phyloP scores from a whole-genome alignment of 2,888 invertebrate genomes.

The Apotomis capreana region DNA sequence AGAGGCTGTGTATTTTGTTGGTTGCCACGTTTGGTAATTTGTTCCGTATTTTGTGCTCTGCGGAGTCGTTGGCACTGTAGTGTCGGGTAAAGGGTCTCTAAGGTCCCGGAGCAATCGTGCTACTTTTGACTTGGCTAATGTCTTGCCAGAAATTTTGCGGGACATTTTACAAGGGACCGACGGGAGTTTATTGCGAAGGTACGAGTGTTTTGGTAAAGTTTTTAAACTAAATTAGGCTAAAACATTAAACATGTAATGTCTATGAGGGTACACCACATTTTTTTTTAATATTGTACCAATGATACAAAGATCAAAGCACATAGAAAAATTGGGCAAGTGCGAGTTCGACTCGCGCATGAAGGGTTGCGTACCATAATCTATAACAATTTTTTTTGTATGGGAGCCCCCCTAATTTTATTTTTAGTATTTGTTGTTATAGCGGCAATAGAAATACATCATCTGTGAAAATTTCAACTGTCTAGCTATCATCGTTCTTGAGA shows the following conservation, averaged over 20 bases:
- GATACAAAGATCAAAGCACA: no score
- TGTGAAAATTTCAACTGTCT: no score
- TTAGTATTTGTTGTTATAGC: no score
- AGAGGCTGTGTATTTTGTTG: neutral
- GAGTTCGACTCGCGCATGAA: no score
- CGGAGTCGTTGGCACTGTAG: neutral
- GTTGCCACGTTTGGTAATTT: neutral
- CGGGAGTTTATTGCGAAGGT: slow-evolving; percentile 9
- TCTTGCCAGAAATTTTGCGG: slow-evolving; percentile 9
- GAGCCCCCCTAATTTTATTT: no score
- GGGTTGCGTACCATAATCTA: no score
- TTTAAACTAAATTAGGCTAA: neutral
- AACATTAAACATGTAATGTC: neutral
- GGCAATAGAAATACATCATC: no score
- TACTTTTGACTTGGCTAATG: slow-evolving; percentile 21
- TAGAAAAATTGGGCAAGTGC: no score
- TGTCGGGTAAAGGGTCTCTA: slow-evolving; percentile 3
- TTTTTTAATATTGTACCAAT: no score
- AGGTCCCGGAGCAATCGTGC: slow-evolving; percentile 9
- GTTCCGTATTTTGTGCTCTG: neutral
- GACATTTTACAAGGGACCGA: neutral
- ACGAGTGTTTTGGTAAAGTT: neutral
- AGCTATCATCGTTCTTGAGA: no score
- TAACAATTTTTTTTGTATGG: no score
- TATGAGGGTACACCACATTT: neutral